These are phyloP conservation scores for Trachelus tabidus DNA, from an alignment of 2,888 invertebrate species.

Conservation along the genomic window DNA sequence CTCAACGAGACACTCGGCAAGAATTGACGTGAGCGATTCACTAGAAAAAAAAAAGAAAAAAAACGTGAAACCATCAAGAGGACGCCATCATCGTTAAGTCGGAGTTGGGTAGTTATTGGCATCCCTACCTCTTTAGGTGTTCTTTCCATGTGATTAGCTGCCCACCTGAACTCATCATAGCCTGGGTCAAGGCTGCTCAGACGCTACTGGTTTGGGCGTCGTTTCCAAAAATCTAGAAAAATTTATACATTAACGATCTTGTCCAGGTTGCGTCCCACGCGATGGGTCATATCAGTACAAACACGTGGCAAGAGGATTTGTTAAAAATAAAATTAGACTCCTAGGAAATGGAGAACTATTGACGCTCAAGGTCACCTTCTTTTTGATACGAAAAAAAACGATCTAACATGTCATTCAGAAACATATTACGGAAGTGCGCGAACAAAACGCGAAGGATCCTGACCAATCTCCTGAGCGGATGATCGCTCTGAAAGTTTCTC, in stretches of 20 bases:
- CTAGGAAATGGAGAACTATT: background rate
- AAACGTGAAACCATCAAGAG: background rate
- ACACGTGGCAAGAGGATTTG: background rate
- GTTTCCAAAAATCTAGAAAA: background rate
- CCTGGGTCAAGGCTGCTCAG: background rate
- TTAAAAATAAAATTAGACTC: background rate
- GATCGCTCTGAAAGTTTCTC: background rate
- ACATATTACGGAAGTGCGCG: constrained; percentile 50
- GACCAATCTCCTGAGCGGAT: constrained; percentile 18
- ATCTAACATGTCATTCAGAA: constrained; percentile 46
- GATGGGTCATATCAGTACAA: too few relatives aligned
- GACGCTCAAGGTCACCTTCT: background rate
- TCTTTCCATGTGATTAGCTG: background rate
- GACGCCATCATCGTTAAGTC: background rate
- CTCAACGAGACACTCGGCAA: background rate
- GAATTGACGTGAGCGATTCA: background rate
- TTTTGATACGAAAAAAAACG: background rate
- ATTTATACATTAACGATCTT: background rate
- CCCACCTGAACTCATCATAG: background rate
- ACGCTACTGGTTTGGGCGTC: background rate
- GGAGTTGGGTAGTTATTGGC: background rate
- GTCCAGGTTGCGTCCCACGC: background rate
- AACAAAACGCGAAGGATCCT: constrained; percentile 48
- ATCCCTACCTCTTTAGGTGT: background rate
- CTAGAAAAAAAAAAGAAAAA: background rate